Evolutionary conservation across 2,113 vertebrate species (phyloP).

Genomic region (Myanophis thanlyinensis): DNA sequence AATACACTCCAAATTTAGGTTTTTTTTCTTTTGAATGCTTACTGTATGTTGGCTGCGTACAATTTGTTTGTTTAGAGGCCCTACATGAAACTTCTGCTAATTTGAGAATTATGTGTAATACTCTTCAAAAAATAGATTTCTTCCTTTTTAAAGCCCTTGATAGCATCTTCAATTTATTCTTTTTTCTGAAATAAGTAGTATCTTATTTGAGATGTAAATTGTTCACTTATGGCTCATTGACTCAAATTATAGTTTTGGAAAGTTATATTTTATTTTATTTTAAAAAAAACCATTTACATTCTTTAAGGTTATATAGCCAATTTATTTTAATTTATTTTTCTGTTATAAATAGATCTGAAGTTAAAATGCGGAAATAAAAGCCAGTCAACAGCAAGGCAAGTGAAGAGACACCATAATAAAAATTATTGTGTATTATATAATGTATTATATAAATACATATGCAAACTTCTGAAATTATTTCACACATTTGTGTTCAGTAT

Average conservation of each 20-base stretch:
- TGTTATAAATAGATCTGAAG: neutral
- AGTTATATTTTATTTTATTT: conserved; percentile 19
- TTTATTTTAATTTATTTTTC: neutral
- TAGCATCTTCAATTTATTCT: conserved; percentile 27
- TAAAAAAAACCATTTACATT: neutral
- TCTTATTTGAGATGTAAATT: conserved; percentile 11
- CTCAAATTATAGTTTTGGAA: conserved; percentile 28
- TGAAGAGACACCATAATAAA: neutral
- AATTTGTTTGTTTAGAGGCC: neutral
- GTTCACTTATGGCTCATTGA: conserved; percentile 16
- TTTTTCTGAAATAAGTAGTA: conserved; percentile 35
- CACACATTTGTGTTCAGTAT: neutral
- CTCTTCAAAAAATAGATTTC: conserved; percentile 2
- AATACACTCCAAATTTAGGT: neutral
- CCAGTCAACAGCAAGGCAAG: neutral
- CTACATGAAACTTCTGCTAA: neutral
- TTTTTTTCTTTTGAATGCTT: neutral
- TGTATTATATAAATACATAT: neutral
- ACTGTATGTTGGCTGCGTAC: neutral
- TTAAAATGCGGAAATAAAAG: neutral
- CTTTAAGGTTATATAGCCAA: neutral
- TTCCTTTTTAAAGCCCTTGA: neutral
- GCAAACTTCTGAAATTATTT: neutral
- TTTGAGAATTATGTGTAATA: neutral
- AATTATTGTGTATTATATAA: neutral